Evolutionary conservation across 2,797 vertebrate species (phyloP).

Genomic region (Lophius americanus): DNA sequence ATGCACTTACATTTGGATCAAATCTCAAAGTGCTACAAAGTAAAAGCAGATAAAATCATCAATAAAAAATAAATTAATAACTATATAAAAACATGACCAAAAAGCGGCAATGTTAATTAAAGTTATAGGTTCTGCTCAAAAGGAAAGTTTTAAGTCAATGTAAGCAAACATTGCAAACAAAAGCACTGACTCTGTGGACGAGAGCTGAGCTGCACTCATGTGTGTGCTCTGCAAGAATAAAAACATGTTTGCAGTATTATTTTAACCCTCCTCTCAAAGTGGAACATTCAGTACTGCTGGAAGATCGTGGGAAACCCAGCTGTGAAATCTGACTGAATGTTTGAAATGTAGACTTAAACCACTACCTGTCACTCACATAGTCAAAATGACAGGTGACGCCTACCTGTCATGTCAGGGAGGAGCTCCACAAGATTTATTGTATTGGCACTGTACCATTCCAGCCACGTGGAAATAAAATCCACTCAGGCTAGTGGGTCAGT

Average conservation of each 20-base stretch:
- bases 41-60: no score
- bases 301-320: conserved; percentile 32
- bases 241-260: neutral
- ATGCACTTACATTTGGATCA: no score
- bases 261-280: neutral
- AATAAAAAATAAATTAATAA: no score
- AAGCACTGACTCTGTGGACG: neutral
- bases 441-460: neutral
- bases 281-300: neutral
- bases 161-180: neutral
- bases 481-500: fast-evolving
- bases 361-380: conserved; percentile 10
- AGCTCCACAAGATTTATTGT: conserved; percentile 18
- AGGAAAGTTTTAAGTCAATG: no score
- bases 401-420: neutral
- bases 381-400: conserved; percentile 4
- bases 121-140: no score
- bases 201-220: neutral
- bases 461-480: neutral
- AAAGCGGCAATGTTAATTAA: no score
- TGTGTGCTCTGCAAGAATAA: neutral
- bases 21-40: no score
- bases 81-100: no score
- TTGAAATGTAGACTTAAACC: conserved; percentile 22
- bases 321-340: neutral